Evolutionary conservation across 2,797 vertebrate species (phyloP).

Genomic region (Notolabrus celidotus): DNA sequence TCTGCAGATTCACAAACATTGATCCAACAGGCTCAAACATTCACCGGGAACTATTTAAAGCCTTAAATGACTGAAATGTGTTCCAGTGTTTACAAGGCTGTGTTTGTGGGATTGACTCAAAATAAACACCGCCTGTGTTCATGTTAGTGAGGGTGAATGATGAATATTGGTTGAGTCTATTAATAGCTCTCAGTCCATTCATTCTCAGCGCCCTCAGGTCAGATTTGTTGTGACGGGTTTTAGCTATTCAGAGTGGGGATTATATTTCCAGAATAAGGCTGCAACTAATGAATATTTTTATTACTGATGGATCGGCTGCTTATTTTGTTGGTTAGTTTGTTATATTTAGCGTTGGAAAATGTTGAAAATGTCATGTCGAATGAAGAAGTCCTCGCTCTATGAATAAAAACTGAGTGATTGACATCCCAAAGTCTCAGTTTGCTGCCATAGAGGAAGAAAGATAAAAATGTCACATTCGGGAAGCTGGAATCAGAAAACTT

Average conservation of each 20-base stretch:
- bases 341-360: too few relatives aligned
- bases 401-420: too few relatives aligned
- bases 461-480: too few relatives aligned
- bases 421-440: too few relatives aligned
- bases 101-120: background rate
- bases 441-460: background rate
- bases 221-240: background rate
- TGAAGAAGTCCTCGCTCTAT: too few relatives aligned
- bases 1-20: background rate
- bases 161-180: background rate
- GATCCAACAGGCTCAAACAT: background rate
- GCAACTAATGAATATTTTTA: background rate
- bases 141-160: background rate
- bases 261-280: background rate
- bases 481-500: too few relatives aligned
- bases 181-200: background rate
- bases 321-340: background rate
- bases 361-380: too few relatives aligned
- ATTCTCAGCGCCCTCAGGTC: background rate
- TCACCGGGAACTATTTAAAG: background rate
- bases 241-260: background rate
- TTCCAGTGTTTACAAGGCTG: background rate
- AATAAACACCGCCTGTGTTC: background rate
- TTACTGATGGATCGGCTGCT: background rate
- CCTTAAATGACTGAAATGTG: background rate